These are phyloP conservation scores for Trachymyrmex septentrionalis DNA, from an alignment of 1,140 invertebrate species.

Conservation along the genomic window DNA sequence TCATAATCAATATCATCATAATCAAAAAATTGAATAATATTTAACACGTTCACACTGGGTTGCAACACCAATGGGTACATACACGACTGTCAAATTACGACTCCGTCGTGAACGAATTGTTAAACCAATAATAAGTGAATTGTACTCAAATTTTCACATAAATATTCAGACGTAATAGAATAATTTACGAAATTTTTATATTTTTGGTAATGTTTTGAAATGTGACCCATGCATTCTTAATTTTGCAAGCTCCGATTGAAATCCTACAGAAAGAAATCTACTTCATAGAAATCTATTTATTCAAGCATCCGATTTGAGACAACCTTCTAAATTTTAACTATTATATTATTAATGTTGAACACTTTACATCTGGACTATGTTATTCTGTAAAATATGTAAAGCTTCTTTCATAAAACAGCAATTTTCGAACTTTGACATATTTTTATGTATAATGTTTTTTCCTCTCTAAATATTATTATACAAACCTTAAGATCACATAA, in stretches of 20 bases:
- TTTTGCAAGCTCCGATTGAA: constrained; percentile 2
- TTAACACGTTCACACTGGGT: no score
- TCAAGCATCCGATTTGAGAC: not conserved
- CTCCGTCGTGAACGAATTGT: no score
- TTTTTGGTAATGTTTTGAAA: no score
- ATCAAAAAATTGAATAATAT: no score
- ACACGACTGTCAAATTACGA: no score
- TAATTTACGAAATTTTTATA: no score
- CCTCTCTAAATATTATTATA: not conserved
- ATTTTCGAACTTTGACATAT: not conserved
- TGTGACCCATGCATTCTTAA: not conserved
- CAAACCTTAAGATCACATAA: not conserved
- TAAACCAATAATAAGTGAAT: no score
- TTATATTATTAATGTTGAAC: constrained; percentile 7
- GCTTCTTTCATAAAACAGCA: not conserved
- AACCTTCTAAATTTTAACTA: not conserved
- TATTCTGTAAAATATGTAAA: not conserved
- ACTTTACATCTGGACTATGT: not conserved
- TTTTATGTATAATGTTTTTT: not conserved
- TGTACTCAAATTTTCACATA: no score
- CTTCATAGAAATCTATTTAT: not conserved
- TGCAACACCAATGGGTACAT: no score
- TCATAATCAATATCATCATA: no score
- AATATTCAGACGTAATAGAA: no score
- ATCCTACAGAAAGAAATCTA: not conserved